phyloP scores from a whole-genome alignment of 2,113 vertebrate genomes.

The Mungos mungo region DNA sequence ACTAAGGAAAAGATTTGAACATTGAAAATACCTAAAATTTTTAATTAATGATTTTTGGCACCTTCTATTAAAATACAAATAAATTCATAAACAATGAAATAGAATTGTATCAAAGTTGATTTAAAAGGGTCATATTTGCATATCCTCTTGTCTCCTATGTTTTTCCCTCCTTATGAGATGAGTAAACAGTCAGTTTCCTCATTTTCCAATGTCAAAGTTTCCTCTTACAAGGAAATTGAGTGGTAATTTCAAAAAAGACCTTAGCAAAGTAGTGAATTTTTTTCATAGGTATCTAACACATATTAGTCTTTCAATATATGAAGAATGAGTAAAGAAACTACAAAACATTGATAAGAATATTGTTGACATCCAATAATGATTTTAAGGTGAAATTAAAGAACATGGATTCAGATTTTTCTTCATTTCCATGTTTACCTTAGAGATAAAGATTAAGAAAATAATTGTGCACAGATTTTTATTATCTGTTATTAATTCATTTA shows the following conservation, averaged over 20 bases:
- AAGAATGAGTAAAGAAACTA: not conserved
- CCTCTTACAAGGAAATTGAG: not conserved
- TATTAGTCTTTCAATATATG: not conserved
- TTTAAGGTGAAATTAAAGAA: not conserved
- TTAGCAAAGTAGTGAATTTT: not conserved
- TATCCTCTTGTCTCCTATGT: not conserved
- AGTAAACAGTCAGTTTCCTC: not conserved
- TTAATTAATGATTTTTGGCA: not conserved
- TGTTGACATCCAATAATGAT: not conserved
- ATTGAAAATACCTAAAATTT: not conserved
- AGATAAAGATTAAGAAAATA: not conserved
- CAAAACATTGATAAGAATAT: not conserved
- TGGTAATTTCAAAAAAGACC: not conserved
- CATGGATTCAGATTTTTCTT: not conserved
- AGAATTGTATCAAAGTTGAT: not conserved
- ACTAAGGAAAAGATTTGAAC: constrained; percentile 11
- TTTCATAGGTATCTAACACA: not conserved
- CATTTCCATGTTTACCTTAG: not conserved
- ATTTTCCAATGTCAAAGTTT: not conserved
- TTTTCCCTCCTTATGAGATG: not conserved
- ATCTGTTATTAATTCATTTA: not conserved
- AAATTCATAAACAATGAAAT: not conserved
- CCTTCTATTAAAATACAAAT: not conserved
- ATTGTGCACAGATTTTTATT: not conserved
- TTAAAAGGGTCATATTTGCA: not conserved